Evolutionary conservation across 2,797 vertebrate genomes (phyloP), one percentile per base, ranked within the genome.

Genomic region (Ibycter americanus): DNA sequence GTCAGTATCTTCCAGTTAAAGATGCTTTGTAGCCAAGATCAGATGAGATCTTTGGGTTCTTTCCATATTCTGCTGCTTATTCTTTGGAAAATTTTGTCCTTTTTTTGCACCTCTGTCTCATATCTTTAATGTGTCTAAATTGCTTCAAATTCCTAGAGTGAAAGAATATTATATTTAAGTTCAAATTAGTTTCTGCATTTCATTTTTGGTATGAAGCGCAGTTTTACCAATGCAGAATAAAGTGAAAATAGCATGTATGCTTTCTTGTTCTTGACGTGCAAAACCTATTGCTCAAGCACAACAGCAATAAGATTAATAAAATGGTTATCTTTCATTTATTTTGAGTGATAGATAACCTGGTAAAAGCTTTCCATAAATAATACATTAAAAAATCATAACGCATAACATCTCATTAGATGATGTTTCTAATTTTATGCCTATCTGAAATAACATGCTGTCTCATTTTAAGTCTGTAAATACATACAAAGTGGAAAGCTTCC

Each of bases 381-480:
- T 83, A 71, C 36, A 92, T 96, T 95, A 89, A 94, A 96, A 89
- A 92, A 86, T 93, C 90, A 52, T 82, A 96, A 85, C 77, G 93
- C 67, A 93, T 88, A 95, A 62, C 66, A 81, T 88, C 66, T 87
- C 38, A 95, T 96, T 94, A 83, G 52, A n/a, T 78, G 23, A 67
- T 87, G 51, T 20, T 93, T 94, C 94, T 96, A 94, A 95, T 95
- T 89, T 92, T 95, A 92, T 92, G 52, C 38, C 55, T 86, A 83
- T 90, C 92, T 92, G 78, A 94, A 96, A 95, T 91, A 93, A 56
- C 71, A 76, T 81, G 38, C 65, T 74, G 47, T 95, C 67, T 96
- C 66, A 89, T 94, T 97, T 97, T 92, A 91, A 78, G 87, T 90
- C n/a, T 94, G 67, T 89, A 95, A 96, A 96, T 95, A 87, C 29